A percentile compares a stretch with the other conserved stretches of the same genome.
These are phyloP conservation scores for Ceryle rudis DNA, from an alignment of 2,797 vertebrate species.

Conservation along the genomic window DNA sequence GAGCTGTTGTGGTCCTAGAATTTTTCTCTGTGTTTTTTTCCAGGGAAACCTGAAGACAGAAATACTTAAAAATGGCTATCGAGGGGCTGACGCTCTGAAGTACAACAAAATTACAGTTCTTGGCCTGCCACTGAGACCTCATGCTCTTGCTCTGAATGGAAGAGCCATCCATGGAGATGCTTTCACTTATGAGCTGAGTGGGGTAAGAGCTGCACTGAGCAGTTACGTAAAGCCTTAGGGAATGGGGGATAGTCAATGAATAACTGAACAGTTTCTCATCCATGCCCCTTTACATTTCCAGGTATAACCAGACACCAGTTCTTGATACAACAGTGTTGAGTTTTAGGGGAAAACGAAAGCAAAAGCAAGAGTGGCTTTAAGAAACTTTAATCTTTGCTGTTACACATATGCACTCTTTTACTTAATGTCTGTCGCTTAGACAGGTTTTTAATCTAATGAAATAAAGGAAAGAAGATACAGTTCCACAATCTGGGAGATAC, in stretches of 20 bases:
- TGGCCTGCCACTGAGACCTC: constrained; percentile 55
- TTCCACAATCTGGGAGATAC: background rate
- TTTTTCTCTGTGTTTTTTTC: background rate
- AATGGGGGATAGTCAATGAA: background rate
- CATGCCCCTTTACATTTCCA: background rate
- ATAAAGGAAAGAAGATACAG: background rate
- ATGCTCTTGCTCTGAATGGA: constrained; percentile 43
- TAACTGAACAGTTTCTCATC: background rate
- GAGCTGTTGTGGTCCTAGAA: background rate
- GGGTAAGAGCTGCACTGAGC: constrained; percentile 32
- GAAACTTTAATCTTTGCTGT: background rate
- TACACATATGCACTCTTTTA: background rate
- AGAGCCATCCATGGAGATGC: background rate
- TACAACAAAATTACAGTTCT: constrained; percentile 54
- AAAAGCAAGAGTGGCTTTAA: background rate
- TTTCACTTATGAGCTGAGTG: constrained; percentile 9
- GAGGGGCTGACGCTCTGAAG: constrained; percentile 14
- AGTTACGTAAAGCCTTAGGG: background rate
- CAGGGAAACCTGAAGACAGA: constrained; percentile 54
- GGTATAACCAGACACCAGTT: background rate
- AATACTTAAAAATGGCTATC: constrained; percentile 62
- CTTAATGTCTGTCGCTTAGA: background rate
- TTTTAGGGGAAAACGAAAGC: rapidly evolving
- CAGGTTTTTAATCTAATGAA: background rate
- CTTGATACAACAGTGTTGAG: background rate